Conservation (phyloP, 1,140 invertebrate species). For the Archegozetes longisetosus region DNA sequence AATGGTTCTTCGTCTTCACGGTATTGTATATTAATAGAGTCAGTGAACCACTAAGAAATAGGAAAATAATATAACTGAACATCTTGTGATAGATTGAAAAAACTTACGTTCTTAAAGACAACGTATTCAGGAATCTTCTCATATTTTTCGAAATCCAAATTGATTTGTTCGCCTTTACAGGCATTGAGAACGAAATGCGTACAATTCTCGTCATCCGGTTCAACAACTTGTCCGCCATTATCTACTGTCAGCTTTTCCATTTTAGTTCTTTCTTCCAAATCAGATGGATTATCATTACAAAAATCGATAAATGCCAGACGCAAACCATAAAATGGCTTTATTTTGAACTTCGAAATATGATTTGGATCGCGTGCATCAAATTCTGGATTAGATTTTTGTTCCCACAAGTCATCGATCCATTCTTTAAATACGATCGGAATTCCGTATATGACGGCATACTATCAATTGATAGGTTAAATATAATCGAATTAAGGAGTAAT, state of each 20-base stretch:
- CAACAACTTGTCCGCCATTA: constrained; percentile 47
- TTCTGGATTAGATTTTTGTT: constrained; percentile 41
- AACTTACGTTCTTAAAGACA: constrained; percentile 9
- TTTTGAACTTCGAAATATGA: constrained; percentile 51
- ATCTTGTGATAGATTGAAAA: not conserved
- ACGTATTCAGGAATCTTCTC: not conserved
- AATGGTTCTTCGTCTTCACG: constrained; percentile 58
- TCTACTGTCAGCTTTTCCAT: constrained; percentile 49
- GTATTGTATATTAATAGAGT: constrained; percentile 82
- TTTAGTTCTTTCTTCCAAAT: constrained; percentile 66
- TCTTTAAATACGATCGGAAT: constrained; percentile 68
- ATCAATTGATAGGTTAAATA: constrained; percentile 11
- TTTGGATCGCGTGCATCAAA: constrained; percentile 47
- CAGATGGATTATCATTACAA: too few relatives aligned
- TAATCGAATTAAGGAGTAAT: too few relatives aligned
- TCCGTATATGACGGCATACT: constrained; percentile 63
- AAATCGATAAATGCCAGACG: constrained; percentile 77
- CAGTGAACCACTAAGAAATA: constrained; percentile 72
- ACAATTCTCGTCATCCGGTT: constrained; percentile 57
- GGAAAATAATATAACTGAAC: not conserved
- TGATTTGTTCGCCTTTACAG: not conserved
- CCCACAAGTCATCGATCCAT: constrained; percentile 78
- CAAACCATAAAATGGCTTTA: constrained; percentile 73
- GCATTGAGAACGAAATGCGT: constrained; percentile 65
- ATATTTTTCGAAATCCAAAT: constrained; percentile 14